Evolutionary conservation across 2,888 invertebrate species (phyloP).

Genomic region (Acleris emargana): DNA sequence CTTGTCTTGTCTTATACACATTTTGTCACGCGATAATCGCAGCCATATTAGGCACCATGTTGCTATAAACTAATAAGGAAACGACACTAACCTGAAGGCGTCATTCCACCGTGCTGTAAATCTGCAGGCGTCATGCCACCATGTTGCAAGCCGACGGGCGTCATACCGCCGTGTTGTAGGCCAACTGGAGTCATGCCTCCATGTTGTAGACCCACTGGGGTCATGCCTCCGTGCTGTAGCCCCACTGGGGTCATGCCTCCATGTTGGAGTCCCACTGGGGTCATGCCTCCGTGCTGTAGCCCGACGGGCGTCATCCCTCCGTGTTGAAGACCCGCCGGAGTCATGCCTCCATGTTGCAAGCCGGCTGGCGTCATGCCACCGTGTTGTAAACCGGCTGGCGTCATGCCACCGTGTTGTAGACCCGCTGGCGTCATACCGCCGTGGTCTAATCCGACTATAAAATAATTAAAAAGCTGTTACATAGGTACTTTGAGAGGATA

Average conservation of each 20-base stretch:
- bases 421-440: constrained; percentile 58
- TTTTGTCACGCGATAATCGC: no score
- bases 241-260: constrained; percentile 47
- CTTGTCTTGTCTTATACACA: no score
- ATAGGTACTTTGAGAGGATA: no score
- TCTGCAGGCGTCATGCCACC: constrained; percentile 47
- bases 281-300: constrained; percentile 46
- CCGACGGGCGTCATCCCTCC: constrained; percentile 61
- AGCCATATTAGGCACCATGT: no score
- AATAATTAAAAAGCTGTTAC: not conserved
- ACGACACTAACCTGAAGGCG: constrained; percentile 43
- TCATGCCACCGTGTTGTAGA: constrained; percentile 68
- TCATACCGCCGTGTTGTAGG: constrained; percentile 39
- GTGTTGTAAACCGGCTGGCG: constrained; percentile 44
- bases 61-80: no score
- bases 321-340: constrained; percentile 64
- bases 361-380: constrained; percentile 45
- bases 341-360: constrained; percentile 62
- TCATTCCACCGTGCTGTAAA: constrained; percentile 40
- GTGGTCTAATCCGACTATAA: constrained; percentile 58
- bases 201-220: constrained; percentile 34
- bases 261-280: constrained; percentile 58
- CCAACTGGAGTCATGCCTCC: constrained; percentile 48
- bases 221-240: constrained; percentile 25
- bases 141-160: constrained; percentile 45